Conservation (phyloP, 1,140 invertebrate genomes). For the Drosophila tsacasi region DNA sequence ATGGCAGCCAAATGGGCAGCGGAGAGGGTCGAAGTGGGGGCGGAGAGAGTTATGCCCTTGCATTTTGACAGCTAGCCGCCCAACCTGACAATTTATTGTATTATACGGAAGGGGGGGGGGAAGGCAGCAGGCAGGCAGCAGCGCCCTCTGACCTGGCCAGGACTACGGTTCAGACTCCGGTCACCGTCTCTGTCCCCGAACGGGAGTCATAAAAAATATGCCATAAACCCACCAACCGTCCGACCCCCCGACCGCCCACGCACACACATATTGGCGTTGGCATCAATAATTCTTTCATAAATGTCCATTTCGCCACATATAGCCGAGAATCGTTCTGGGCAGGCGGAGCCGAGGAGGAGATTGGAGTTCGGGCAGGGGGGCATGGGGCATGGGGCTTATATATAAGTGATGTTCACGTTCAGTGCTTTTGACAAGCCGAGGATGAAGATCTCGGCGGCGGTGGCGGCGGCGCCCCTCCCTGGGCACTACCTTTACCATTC, state of each 20-base stretch:
- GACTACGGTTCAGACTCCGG: constrained; percentile 43
- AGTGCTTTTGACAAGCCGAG: constrained; percentile 72
- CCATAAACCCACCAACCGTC: constrained; percentile 55
- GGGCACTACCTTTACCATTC: constrained; percentile 15
- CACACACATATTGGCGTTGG: constrained; percentile 58
- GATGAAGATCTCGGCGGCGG: constrained; percentile 50
- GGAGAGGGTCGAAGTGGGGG: background rate
- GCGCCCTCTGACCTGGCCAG: constrained; percentile 52
- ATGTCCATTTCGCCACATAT: constrained; percentile 84
- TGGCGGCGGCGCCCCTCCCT: background rate
- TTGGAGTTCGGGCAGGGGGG: background rate
- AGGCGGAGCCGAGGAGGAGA: background rate
- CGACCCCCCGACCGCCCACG: constrained; percentile 23
- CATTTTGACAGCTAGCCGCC: constrained; percentile 77
- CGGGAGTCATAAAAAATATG: constrained; percentile 77
- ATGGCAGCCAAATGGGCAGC: constrained; percentile 5
- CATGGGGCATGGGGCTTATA: constrained; percentile 10
- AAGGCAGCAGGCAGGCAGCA: background rate
- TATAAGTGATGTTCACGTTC: constrained; percentile 75
- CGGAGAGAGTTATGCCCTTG: constrained; percentile 63
- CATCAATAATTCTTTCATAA: constrained; percentile 85
- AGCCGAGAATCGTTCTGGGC: constrained; percentile 68
- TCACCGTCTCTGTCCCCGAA: constrained; percentile 34
- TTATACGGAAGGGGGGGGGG: constrained; percentile 48
- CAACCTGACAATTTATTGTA: constrained; percentile 82